Conservation (phyloP, 2,797 vertebrate genomes). For the Darevskia mixta region DNA sequence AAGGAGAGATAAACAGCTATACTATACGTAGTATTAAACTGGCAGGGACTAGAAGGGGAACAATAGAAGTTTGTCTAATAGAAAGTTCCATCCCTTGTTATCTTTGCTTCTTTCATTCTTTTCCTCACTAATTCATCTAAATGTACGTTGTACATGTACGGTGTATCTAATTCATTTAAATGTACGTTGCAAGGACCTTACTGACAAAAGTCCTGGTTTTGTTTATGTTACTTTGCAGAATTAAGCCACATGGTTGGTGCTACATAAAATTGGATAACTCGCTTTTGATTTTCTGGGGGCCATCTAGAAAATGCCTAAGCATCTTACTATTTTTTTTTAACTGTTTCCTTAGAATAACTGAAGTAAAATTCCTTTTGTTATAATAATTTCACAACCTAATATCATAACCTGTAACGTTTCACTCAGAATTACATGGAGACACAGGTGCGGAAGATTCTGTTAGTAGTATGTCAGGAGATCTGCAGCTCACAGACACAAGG, state of each 20-base stretch:
- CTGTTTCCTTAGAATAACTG: background rate
- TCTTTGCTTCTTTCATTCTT: background rate
- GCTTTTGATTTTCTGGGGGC: background rate
- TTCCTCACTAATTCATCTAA: background rate
- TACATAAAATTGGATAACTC: background rate
- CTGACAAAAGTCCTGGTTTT: background rate
- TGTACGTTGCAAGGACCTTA: background rate
- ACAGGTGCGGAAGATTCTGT: constrained; percentile 66
- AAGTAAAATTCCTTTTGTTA: background rate
- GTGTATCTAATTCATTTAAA: background rate
- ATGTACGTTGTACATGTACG: background rate
- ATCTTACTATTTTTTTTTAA: background rate
- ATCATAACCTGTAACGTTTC: constrained; percentile 59
- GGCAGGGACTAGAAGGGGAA: background rate
- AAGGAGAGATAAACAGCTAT: background rate
- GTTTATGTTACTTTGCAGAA: background rate
- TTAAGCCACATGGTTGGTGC: background rate
- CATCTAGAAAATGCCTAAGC: no score
- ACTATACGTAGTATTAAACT: background rate
- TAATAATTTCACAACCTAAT: constrained; percentile 24
- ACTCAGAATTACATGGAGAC: constrained; percentile 68
- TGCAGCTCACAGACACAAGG: constrained; percentile 58
- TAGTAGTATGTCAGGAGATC: constrained; percentile 66
- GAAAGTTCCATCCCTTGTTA: background rate
- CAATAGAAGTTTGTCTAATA: background rate